Evolutionary conservation across 1,140 invertebrate genomes (phyloP), one percentile per base, ranked within the genome.

Genomic region (Drosophila santomea): DNA sequence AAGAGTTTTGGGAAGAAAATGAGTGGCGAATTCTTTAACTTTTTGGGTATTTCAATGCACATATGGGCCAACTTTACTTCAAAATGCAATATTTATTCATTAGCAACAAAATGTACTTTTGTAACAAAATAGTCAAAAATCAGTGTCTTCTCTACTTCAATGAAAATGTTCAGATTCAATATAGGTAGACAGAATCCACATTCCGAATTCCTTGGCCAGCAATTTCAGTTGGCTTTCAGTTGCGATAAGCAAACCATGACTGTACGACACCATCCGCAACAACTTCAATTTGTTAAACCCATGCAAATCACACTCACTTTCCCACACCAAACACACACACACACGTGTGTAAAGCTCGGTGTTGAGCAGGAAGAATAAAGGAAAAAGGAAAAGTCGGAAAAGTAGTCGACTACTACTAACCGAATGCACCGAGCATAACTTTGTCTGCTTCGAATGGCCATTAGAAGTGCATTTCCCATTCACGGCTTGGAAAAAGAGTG

Each of bases 381-480:
- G 63, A 55, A 55, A 67, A 67, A 45, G 52, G 63, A 55, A 54
- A 67, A 67, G 61, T 35, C 25, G 50, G 45, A 3, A 25, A 25
- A 48, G 58, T 17, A 32, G 62, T 32, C 25, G 45, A 47, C 15
- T 38, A 43, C 15, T 45, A 43, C 36, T 50, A 57, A 64, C 72
- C 71, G 78, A 85, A 66, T 71, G 78, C 74, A 81, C 38, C 35
- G 38, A 72, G 61, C 74, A 85, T 78, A 86, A 88, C 78, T 88
- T 86, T 82, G 83, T 79, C 82, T 81, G 74, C 66, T 76, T 72
- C 60, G 61, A 88, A 82, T 83, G 73, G 66, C 78, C 75, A 88
- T 79, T 79, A 79, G 83, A 79, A 81, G 69, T 74, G 82, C 82
- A 86, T 67, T 76, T 76, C 61, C 61, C 73, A 67, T 76, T 67